Evolutionary conservation across 2,797 vertebrate genomes (phyloP), one percentile per base, ranked within the genome.

Genomic region (Podarcis lilfordi): DNA sequence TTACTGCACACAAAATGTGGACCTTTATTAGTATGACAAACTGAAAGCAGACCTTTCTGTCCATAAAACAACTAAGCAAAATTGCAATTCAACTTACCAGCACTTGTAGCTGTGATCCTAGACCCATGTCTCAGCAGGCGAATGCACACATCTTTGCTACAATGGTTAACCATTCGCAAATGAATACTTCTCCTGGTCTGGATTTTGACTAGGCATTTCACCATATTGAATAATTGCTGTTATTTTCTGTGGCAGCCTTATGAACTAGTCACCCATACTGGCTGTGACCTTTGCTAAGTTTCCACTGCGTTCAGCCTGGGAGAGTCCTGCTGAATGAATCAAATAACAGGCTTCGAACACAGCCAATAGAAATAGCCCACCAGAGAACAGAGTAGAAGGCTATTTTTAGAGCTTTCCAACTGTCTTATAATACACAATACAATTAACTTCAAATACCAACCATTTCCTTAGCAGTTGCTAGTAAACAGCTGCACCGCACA

Each of bases 171-270:
- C 97, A 99, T 97, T 43, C 97, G 97, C 83, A 99, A 96, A 91
- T 98, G 98, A 93, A 99, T 97, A 92, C 96, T 98, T 92, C 97
- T 96, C 50, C 97, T 97, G 10, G 98, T 99, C 84, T 97, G 98
- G 94, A 99, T 99, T 97, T 98, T 99, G 95, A 99, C 97, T 96
- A 98, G 98, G 95, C 98, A 99, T 96, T 98, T 98, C 95, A 99
- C 96, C 94, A 98, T 97, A 59, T 96, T 97, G n/a, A 69, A 85
- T 85, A 35, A 40, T 59, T 92, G 75, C 35, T 94, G 80, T 90
- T 89, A 17, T 59, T 88, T 90, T 81, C 80, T 91, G 90, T 94
- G 71, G 94, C 43, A 86, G 89, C 82, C 86, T 64, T 59, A 75
- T 74, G 74, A 91, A 89, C 91, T 84, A 43, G 86, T 86, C 91